Conservation (phyloP, 2,888 invertebrate species). For the Scaptomyza polygonia region DNA sequence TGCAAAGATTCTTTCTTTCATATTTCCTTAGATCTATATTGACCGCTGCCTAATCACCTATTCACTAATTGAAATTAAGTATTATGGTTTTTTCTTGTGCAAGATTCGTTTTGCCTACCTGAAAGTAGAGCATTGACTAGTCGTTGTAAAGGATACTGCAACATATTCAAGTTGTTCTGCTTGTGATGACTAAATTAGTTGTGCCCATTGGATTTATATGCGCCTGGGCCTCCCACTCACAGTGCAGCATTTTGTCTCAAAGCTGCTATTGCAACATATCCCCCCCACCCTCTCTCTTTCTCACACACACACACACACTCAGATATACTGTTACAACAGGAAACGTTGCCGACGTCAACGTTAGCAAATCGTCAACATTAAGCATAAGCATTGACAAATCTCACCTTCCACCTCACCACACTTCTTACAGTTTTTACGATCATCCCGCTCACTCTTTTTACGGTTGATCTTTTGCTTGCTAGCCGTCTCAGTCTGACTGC, state of each 20-base stretch:
- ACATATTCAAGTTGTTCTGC: neutral
- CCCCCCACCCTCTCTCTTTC: neutral
- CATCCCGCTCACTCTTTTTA: slow-evolving; percentile 1
- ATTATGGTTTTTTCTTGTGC: too few relatives aligned
- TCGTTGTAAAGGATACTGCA: neutral
- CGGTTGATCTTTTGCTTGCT: neutral
- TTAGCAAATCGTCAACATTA: slow-evolving; percentile 49
- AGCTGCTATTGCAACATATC: slow-evolving; percentile 19
- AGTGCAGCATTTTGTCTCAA: slow-evolving; percentile 12
- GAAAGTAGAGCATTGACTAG: neutral
- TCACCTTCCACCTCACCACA: slow-evolving; percentile 2
- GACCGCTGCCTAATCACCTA: too few relatives aligned
- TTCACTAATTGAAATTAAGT: too few relatives aligned
- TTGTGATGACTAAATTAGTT: slow-evolving; percentile 49
- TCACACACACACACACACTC: neutral
- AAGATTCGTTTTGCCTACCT: neutral
- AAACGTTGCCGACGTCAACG: slow-evolving; percentile 44
- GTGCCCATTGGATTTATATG: slow-evolving; percentile 35
- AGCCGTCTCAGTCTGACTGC: slow-evolving; percentile 2
- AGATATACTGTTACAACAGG: slow-evolving; percentile 36
- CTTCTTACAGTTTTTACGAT: slow-evolving; percentile 2
- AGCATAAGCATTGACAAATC: slow-evolving; percentile 41
- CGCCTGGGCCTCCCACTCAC: slow-evolving; percentile 26
- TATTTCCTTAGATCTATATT: neutral
- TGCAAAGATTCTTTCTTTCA: slow-evolving; percentile 8